Evolutionary conservation across 2,797 vertebrate genomes (phyloP).

Genomic region (Tadarida brasiliensis): DNA sequence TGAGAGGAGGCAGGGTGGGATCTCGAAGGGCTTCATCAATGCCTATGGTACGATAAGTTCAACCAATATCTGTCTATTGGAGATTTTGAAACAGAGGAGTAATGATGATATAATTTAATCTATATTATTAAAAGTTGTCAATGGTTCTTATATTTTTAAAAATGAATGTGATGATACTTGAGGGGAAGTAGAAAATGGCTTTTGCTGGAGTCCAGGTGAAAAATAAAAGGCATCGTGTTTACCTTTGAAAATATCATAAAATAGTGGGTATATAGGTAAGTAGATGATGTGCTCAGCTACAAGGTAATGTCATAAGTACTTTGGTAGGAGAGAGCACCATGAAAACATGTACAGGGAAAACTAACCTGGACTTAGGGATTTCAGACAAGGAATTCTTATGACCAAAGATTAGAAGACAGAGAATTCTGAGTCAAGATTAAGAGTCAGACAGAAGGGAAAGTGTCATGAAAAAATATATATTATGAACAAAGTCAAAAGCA

Average conservation of each 20-base stretch:
- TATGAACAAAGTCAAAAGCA: not conserved
- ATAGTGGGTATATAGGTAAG: accelerated
- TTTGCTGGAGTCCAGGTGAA: not conserved
- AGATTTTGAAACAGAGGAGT: not conserved
- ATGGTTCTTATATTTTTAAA: not conserved
- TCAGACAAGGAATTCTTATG: not conserved
- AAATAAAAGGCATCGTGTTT: not conserved
- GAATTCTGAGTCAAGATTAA: not conserved
- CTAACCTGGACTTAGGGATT: not conserved
- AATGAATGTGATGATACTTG: not conserved
- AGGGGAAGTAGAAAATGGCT: not conserved
- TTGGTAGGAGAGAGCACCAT: not conserved
- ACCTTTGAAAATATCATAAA: not conserved
- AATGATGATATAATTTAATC: not conserved
- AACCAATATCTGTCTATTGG: not conserved
- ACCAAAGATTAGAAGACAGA: not conserved
- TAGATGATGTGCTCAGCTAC: not conserved
- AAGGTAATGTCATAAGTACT: not conserved
- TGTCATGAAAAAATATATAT: not conserved
- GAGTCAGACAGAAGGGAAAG: not conserved
- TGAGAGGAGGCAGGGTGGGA: not conserved
- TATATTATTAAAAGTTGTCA: not conserved
- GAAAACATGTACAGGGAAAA: not conserved
- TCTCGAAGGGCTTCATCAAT: not conserved
- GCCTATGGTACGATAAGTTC: not conserved